phyloP scores from a whole-genome alignment of 2,113 vertebrate genomes.

The Tinamus guttatus region DNA sequence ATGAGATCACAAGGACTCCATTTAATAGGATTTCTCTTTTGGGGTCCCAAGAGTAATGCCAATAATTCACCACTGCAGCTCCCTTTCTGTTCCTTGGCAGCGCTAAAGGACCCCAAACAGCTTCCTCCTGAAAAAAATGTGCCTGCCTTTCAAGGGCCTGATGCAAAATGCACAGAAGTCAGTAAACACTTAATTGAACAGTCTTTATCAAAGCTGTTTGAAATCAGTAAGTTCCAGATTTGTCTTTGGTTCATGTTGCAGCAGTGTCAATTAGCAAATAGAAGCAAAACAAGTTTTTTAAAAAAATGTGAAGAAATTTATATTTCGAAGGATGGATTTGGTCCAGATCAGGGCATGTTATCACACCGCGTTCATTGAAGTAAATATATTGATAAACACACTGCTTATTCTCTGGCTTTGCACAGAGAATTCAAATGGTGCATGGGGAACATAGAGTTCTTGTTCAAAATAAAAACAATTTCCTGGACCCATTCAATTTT shows the following conservation, averaged over 20 bases:
- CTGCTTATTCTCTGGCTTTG: background rate
- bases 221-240: background rate
- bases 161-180: constrained; percentile 17
- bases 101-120: constrained; percentile 32
- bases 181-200: constrained; percentile 27
- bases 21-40: constrained; percentile 65
- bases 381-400: constrained; percentile 28
- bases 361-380: constrained; percentile 38
- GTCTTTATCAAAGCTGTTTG: constrained; percentile 4
- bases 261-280: background rate
- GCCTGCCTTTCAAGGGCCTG: constrained; percentile 10
- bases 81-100: constrained; percentile 48
- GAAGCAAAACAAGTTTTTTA: background rate
- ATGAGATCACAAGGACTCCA: constrained; percentile 61
- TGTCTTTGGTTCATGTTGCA: background rate
- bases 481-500: constrained; percentile 15
- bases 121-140: constrained; percentile 12
- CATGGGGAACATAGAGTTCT: background rate
- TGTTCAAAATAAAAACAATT: constrained; percentile 18
- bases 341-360: constrained; percentile 45
- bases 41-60: constrained; percentile 47
- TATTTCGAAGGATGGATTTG: constrained; percentile 43
- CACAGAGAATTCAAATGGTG: background rate
- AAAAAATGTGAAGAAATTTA: background rate
- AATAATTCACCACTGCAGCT: constrained; percentile 44